Percentiles rank a stretch among this genome's conserved stretches.
Conservation (phyloP, 2,888 invertebrate species). For the Caenorhabditis imperialis region DNA sequence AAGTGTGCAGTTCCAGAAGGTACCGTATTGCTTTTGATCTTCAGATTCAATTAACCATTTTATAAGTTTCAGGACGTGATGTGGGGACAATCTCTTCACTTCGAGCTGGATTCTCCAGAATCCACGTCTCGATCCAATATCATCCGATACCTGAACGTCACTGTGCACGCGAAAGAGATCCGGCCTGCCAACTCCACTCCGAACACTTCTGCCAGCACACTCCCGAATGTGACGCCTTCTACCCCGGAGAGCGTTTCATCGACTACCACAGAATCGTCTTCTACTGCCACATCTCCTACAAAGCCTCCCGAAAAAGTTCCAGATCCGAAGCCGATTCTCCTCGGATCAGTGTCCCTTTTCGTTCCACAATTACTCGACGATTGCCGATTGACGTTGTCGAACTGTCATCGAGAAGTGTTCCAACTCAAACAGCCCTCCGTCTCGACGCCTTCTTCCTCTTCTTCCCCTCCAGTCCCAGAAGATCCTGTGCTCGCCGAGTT, state of each 20-base stretch:
- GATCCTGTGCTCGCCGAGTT: conserved; percentile 60
- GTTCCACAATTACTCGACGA: conserved; percentile 75
- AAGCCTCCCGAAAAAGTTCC: background rate
- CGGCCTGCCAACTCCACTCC: conserved; percentile 14
- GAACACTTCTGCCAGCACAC: conserved; percentile 18
- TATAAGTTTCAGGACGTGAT: conserved; percentile 63
- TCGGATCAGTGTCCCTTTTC: conserved; percentile 70
- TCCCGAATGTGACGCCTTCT: conserved; percentile 19
- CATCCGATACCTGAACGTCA: conserved; percentile 69
- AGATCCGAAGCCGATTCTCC: conserved; percentile 57
- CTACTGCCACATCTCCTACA: conserved; percentile 6
- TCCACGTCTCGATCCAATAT: conserved; percentile 1
- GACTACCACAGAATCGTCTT: background rate
- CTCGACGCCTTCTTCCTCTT: conserved; percentile 17
- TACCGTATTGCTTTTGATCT: background rate
- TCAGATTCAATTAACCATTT: background rate
- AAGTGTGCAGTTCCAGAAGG: conserved; percentile 53
- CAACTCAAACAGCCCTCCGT: conserved; percentile 67
- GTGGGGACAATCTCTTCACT: conserved; percentile 76
- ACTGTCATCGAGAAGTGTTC: conserved; percentile 75
- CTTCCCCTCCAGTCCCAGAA: conserved; percentile 16
- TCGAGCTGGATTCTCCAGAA: conserved; percentile 47
- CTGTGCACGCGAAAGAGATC: conserved; percentile 65
- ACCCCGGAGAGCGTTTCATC: conserved; percentile 35
- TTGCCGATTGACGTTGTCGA: conserved; percentile 72